A percentile compares a stretch with the other conserved stretches of the same genome.
These are phyloP conservation scores for Acleris laterana DNA, from an alignment of 2,888 invertebrate genomes.

Conservation along the genomic window DNA sequence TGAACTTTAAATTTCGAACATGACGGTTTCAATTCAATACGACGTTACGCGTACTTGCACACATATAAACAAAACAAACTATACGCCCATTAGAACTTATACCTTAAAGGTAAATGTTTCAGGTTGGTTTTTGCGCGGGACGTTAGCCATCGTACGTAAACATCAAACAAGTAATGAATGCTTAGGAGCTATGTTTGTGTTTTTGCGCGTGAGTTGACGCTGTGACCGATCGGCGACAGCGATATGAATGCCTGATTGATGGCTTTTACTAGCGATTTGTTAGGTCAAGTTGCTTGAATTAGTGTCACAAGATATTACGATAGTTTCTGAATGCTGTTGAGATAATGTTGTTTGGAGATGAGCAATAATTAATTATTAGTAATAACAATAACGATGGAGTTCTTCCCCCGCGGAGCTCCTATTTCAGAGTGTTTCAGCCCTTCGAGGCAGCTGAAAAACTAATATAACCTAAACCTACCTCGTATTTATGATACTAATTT, in stretches of 20 bases:
- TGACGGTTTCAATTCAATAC: slow-evolving; percentile 20
- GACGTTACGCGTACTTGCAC: neutral
- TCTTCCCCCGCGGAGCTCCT: too few species aligned
- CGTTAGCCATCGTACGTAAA: slow-evolving; percentile 17
- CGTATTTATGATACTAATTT: too few species aligned
- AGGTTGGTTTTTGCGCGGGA: slow-evolving; percentile 4
- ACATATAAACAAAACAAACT: slow-evolving; percentile 21
- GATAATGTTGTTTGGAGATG: neutral
- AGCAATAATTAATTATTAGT: too few species aligned
- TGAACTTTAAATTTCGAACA: slow-evolving; percentile 34
- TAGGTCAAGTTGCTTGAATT: slow-evolving; percentile 11
- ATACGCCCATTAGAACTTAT: neutral
- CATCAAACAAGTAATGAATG: slow-evolving; percentile 29
- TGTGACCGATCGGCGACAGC: slow-evolving; percentile 12
- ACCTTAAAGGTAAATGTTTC: neutral
- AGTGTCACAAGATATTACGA: slow-evolving; percentile 8
- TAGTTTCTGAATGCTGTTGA: neutral
- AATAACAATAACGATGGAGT: too few species aligned
- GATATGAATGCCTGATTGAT: slow-evolving; percentile 31
- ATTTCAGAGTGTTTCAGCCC: too few species aligned
- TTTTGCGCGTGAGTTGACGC: slow-evolving; percentile 24
- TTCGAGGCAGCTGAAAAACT: too few species aligned
- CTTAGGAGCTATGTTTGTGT: slow-evolving; percentile 18
- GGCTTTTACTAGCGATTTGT: slow-evolving; percentile 7
- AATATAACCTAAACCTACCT: too few species aligned